A percentile compares a stretch with the other conserved stretches of the same genome.
phyloP scores from a whole-genome alignment of 2,888 invertebrate genomes.

The Gisinianus flammeolus region DNA sequence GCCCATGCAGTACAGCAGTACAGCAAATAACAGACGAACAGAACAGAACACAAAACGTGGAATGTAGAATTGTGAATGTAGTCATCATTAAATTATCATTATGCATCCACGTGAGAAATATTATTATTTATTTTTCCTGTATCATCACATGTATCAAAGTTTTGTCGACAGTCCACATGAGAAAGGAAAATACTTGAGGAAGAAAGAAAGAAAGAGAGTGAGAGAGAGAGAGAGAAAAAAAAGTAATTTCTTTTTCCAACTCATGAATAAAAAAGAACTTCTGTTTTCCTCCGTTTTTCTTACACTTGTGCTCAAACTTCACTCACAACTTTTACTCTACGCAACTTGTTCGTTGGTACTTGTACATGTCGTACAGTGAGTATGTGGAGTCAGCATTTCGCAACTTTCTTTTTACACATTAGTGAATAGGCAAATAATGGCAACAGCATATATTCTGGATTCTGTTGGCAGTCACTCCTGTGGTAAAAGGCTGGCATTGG shows the following conservation, averaged over 20 bases:
- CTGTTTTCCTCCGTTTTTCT: neutral
- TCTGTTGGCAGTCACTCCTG: too few relatives aligned
- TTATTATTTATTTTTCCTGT: neutral
- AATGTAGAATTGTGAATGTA: neutral
- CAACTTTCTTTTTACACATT: too few relatives aligned
- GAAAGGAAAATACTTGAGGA: neutral
- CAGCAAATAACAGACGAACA: too few relatives aligned
- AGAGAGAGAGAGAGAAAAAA: neutral
- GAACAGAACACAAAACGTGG: too few relatives aligned
- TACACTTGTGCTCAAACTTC: neutral
- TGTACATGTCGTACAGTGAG: too few relatives aligned
- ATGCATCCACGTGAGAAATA: neutral
- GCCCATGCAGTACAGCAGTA: too few relatives aligned
- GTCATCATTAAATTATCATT: neutral
- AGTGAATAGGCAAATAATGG: too few relatives aligned
- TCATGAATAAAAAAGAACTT: neutral
- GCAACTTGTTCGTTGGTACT: too few relatives aligned
- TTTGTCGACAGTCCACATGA: neutral
- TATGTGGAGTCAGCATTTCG: too few relatives aligned
- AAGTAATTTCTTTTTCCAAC: neutral
- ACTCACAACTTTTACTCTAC: too few relatives aligned
- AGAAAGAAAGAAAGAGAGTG: neutral
- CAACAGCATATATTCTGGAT: too few relatives aligned
- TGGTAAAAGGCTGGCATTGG: too few relatives aligned
- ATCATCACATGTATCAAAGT: neutral